Evolutionary conservation across 2,113 vertebrate species (phyloP).

Genomic region (Rissa tridactyla): DNA sequence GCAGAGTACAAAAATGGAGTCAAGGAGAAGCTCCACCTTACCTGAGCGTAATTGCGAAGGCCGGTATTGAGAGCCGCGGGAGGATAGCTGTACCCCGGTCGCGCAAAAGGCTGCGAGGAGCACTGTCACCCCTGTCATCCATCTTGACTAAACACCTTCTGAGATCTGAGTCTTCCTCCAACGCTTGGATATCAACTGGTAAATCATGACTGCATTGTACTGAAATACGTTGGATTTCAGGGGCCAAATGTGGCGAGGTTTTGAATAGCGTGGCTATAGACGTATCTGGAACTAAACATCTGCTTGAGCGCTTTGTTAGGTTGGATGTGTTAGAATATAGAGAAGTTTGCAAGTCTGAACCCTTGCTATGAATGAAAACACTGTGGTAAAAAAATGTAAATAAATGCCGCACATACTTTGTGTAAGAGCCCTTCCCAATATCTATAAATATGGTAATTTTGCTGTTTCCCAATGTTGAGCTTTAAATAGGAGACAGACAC

Average conservation of each 20-base stretch:
- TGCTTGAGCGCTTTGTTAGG: neutral
- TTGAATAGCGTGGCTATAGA: neutral
- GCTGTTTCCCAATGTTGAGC: neutral
- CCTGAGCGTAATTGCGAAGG: neutral
- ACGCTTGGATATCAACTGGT: neutral
- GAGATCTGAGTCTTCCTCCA: neutral
- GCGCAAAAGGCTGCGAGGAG: neutral
- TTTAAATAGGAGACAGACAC: neutral
- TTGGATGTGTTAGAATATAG: neutral
- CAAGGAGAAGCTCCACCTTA: neutral
- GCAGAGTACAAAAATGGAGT: slow-evolving; percentile 26
- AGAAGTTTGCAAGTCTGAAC: neutral
- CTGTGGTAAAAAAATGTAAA: neutral
- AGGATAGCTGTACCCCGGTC: neutral
- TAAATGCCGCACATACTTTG: neutral
- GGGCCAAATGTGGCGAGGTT: neutral
- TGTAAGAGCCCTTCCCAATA: neutral
- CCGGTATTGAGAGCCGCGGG: neutral
- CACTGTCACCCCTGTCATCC: neutral
- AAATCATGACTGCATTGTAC: neutral
- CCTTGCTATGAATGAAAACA: neutral
- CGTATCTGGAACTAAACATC: neutral
- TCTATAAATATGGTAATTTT: neutral
- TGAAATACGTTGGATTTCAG: neutral
- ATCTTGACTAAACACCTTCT: neutral